Evolutionary conservation across 1,140 invertebrate genomes (phyloP), one percentile per base, ranked within the genome.

Genomic region (Sipha flava): DNA sequence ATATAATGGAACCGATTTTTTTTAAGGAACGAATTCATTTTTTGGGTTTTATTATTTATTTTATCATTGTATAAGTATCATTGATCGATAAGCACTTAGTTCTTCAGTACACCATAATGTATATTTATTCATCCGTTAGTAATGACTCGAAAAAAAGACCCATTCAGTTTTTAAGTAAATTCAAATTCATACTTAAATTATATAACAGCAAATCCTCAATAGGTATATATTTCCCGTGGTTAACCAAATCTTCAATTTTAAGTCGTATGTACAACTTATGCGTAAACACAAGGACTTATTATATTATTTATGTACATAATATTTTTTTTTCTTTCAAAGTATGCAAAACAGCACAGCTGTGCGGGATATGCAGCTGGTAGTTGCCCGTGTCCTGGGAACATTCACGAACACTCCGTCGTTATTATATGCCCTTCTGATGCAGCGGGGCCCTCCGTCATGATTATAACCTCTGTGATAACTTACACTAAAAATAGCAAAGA

Each of bases 301-400:
- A n/a, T n/a, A n/a, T n/a, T n/a, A n/a, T n/a, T n/a, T n/a, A n/a
- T 21, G 31, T 59, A 77, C 14, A 37, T 29, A 10, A 59, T 59
- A 16, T 34, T 75, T 75, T 75, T 75, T 6, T 31, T 70, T 70
- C 49, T 59, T 34, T 43, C 21, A 21, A 59, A 59, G 52, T 77
- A 77, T 77, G 73, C 73, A 77, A 77, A 77, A 77, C 37, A 59
- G 52, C 37, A 77, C 73, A 77, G 73, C 73, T 77, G 72, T 75
- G 34, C 72, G 52, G 73, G 37, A 59, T 52, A 57, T 59, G 73
- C 73, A 77, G 73, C 73, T 73, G 70, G 52, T 59, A 52, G 34
- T 26, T 57, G 21, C 34, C 14, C 26, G 9, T 31, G 70, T 54
- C 70, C 73, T 77, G 73, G 73, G 73, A 77, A 77, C 29, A 70